phyloP scores from a whole-genome alignment of 2,888 invertebrate species.

The Matsumyia berberina region DNA sequence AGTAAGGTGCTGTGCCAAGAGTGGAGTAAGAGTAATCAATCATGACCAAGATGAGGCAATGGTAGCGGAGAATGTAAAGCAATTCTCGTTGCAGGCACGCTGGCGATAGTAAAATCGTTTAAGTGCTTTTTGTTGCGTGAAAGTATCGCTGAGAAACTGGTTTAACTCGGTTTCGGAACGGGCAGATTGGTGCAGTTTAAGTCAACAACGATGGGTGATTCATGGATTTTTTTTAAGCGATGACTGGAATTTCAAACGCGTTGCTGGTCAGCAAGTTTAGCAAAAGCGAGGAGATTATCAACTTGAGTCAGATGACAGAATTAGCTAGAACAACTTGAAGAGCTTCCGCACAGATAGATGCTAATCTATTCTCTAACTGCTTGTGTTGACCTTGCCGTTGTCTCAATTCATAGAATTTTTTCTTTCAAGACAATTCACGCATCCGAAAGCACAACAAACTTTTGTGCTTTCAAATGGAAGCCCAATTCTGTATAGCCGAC shows the following conservation, averaged over 20 bases:
- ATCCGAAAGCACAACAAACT: too few relatives aligned
- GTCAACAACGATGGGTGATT: neutral
- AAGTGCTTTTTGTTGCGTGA: neutral
- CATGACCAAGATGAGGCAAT: neutral
- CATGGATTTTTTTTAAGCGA: neutral
- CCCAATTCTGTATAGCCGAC: too few relatives aligned
- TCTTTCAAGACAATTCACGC: too few relatives aligned
- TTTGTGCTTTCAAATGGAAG: too few relatives aligned
- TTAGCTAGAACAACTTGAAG: too few relatives aligned
- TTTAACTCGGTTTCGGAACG: neutral
- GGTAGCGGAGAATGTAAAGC: neutral
- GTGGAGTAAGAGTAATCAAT: neutral
- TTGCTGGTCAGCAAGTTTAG: neutral
- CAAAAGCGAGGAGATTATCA: too few relatives aligned
- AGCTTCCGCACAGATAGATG: too few relatives aligned
- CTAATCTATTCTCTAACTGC: too few relatives aligned
- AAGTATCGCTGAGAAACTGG: neutral
- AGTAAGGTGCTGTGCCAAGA: neutral
- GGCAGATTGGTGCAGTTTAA: neutral
- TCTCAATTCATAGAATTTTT: too few relatives aligned
- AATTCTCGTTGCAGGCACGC: neutral
- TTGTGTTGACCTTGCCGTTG: too few relatives aligned
- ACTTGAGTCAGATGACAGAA: too few relatives aligned
- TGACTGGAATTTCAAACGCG: neutral
- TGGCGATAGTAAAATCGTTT: neutral